phyloP scores from a whole-genome alignment of 2,113 vertebrate species.

The Phalacrocorax aristotelis region DNA sequence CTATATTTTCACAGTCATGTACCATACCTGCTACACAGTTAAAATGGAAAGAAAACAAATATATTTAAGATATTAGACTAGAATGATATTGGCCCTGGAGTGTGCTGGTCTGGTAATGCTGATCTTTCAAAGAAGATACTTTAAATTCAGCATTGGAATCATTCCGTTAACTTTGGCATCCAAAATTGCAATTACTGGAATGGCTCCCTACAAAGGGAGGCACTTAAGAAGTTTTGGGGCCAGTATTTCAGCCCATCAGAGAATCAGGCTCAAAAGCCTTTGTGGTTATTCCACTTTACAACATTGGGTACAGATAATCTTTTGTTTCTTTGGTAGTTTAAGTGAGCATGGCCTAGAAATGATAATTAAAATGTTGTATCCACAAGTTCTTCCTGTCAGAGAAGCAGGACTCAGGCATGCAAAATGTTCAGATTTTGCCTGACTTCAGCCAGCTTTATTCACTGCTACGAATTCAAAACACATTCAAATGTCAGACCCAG shows the following conservation, averaged over 20 bases:
- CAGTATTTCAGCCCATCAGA: background rate
- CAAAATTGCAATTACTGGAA: background rate
- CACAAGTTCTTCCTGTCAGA: slow-evolving; percentile 23
- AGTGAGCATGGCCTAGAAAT: slow-evolving; percentile 43
- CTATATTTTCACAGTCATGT: background rate
- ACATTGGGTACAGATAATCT: slow-evolving; percentile 7
- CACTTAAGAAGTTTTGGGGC: background rate
- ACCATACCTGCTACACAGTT: background rate
- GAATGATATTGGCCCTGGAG: background rate
- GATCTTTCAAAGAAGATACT: background rate
- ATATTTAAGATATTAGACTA: background rate
- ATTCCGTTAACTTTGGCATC: background rate
- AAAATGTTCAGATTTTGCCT: slow-evolving; percentile 8
- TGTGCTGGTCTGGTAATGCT: background rate
- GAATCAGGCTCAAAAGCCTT: background rate
- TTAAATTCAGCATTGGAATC: background rate
- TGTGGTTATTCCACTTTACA: slow-evolving; percentile 36
- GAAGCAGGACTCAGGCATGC: background rate
- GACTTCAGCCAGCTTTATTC: slow-evolving; percentile 1
- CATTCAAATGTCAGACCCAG: background rate
- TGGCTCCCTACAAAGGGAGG: background rate
- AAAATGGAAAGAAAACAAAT: background rate
- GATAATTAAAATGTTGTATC: slow-evolving; percentile 53
- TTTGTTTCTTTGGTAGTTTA: slow-evolving; percentile 54
- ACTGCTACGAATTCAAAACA: slow-evolving; percentile 6